Conservation (phyloP, 2,888 invertebrate genomes). For the Megamerina dolium region DNA sequence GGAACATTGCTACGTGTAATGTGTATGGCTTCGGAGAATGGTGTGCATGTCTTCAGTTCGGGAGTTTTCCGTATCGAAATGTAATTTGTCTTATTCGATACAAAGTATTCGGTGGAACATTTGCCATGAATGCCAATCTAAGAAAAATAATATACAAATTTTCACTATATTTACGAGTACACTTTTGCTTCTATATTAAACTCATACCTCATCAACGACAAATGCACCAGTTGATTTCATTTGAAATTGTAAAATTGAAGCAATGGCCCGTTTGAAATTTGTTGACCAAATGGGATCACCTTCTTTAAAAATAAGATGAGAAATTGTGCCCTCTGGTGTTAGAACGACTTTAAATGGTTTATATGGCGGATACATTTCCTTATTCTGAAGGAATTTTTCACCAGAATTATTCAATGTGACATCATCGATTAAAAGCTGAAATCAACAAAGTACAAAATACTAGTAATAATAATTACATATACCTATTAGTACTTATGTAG, state of each 20-base stretch:
- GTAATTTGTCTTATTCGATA: slow-evolving; percentile 46
- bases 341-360: slow-evolving; percentile 47
- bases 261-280: slow-evolving; percentile 63
- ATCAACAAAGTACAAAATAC: not conserved
- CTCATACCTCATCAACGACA: slow-evolving; percentile 46
- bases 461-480: no score
- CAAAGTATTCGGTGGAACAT: slow-evolving; percentile 52
- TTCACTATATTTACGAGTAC: not conserved
- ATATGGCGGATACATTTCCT: slow-evolving; percentile 49
- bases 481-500: no score
- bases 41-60: slow-evolving; percentile 44
- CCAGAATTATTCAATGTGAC: slow-evolving; percentile 47
- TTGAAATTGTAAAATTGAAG: slow-evolving; percentile 60
- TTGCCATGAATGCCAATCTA: slow-evolving; percentile 57
- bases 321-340: slow-evolving; percentile 42
- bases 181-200: slow-evolving; percentile 7
- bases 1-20: slow-evolving; percentile 47
- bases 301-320: slow-evolving; percentile 46
- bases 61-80: slow-evolving; percentile 48
- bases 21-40: slow-evolving; percentile 46
- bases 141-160: not conserved
- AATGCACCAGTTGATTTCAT: slow-evolving; percentile 47
- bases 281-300: slow-evolving; percentile 60
- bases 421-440: slow-evolving; percentile 46
- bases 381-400: slow-evolving; percentile 47